These are phyloP conservation scores for Dicrostonyx torquatus DNA, from an alignment of 2,797 vertebrate species.

Conservation along the genomic window DNA sequence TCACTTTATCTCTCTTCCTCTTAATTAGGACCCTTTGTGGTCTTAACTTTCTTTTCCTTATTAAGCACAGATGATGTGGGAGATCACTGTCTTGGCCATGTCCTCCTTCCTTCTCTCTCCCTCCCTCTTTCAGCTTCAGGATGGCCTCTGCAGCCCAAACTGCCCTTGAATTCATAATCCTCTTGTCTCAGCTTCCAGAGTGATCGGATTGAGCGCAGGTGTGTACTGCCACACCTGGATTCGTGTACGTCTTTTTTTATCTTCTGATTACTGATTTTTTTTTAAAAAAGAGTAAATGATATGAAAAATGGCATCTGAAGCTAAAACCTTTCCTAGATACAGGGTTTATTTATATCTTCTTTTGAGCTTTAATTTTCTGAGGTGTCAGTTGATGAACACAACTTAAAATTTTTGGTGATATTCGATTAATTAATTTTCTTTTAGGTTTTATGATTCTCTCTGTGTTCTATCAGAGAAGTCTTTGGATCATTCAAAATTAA, in stretches of 20 bases:
- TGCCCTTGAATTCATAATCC: not conserved
- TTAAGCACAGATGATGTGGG: not conserved
- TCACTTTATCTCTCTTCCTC: not conserved
- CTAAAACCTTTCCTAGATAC: not conserved
- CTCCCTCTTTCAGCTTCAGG: not conserved
- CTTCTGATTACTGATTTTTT: not conserved
- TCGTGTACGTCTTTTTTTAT: not conserved
- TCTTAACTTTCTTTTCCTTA: slow-evolving; percentile 17
- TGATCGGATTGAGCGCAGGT: not conserved
- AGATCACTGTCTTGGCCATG: not conserved
- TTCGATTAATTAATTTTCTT: slow-evolving; percentile 24
- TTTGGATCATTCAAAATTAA: not conserved
- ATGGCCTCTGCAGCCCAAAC: not conserved
- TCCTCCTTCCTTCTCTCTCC: not conserved
- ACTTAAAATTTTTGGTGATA: not conserved
- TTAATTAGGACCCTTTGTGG: not conserved
- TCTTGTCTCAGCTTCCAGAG: not conserved
- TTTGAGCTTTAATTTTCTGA: slow-evolving; percentile 28
- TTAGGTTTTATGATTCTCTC: not conserved
- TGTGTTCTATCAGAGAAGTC: not conserved
- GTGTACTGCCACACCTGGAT: not conserved
- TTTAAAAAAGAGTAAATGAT: not conserved
- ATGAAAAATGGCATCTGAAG: not conserved
- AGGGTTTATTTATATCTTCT: slow-evolving; percentile 7
- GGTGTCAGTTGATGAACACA: slow-evolving; percentile 6